A percentile compares a stretch with the other conserved stretches of the same genome.
phyloP scores from a whole-genome alignment of 2,113 vertebrate species.

The Alexandromys fortis region DNA sequence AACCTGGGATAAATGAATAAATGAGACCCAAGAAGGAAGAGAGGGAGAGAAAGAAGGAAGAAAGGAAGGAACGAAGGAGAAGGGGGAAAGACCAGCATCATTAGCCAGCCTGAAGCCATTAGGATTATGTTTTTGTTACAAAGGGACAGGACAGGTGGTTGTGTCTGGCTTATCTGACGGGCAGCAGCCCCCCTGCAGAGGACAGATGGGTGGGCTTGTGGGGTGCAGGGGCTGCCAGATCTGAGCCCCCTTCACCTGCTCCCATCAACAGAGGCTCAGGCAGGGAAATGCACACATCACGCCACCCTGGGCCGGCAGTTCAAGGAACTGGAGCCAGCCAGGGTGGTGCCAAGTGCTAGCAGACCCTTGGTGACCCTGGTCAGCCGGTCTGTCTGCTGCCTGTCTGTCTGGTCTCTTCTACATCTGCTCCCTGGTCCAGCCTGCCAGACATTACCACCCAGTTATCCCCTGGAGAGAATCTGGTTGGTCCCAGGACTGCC shows the following conservation, averaged over 20 bases:
- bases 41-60: no score
- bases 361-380: neutral
- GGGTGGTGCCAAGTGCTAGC: neutral
- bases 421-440: neutral
- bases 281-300: neutral
- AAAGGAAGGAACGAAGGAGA: neutral
- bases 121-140: neutral
- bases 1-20: neutral
- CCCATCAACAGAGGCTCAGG: neutral
- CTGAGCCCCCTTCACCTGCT: neutral
- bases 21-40: neutral
- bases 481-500: conserved; percentile 9
- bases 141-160: neutral
- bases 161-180: neutral
- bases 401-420: neutral
- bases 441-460: neutral
- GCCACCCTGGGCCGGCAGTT: neutral
- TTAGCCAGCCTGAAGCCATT: neutral
- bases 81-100: neutral
- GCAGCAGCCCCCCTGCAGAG: neutral
- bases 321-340: neutral
- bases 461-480: neutral
- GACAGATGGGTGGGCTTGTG: neutral
- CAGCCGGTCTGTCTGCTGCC: neutral
- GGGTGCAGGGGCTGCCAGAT: neutral